These are phyloP conservation scores for Ramphastos sulfuratus DNA, from an alignment of 2,113 vertebrate species.

Conservation along the genomic window DNA sequence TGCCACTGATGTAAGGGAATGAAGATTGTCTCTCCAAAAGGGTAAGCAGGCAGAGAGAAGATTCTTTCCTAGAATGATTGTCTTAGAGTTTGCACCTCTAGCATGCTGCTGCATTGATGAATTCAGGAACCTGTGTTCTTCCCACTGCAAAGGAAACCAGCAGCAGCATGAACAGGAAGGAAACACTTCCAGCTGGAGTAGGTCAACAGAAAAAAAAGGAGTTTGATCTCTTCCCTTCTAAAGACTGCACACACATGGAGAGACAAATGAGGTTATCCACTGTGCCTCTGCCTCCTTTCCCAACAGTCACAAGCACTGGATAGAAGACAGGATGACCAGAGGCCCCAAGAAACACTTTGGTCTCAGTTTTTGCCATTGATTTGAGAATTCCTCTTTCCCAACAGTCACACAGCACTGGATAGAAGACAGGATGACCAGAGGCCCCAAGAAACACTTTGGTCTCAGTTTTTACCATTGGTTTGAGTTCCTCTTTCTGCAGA, in stretches of 20 bases:
- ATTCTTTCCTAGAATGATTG: background rate
- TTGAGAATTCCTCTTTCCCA: too few species aligned
- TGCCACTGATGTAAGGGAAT: background rate
- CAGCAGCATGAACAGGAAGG: background rate
- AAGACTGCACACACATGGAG: background rate
- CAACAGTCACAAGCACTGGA: background rate
- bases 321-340: background rate
- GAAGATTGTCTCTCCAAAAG: background rate
- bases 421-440: too few species aligned
- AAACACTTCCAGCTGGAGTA: background rate
- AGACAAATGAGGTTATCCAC: background rate
- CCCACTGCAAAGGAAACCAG: background rate
- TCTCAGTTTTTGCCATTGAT: too few species aligned
- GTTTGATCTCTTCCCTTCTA: background rate
- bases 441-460: too few species aligned
- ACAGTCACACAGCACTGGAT: too few species aligned
- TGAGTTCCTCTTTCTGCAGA: background rate
- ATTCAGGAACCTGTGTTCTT: background rate
- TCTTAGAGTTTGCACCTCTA: background rate
- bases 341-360: too few species aligned
- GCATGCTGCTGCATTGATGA: background rate
- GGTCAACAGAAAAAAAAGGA: background rate
- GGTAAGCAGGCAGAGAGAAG: background rate
- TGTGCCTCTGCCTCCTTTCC: background rate
- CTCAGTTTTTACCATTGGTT: too few species aligned